Evolutionary conservation across 2,113 vertebrate species (phyloP).

Genomic region (Actenoides hombroni): DNA sequence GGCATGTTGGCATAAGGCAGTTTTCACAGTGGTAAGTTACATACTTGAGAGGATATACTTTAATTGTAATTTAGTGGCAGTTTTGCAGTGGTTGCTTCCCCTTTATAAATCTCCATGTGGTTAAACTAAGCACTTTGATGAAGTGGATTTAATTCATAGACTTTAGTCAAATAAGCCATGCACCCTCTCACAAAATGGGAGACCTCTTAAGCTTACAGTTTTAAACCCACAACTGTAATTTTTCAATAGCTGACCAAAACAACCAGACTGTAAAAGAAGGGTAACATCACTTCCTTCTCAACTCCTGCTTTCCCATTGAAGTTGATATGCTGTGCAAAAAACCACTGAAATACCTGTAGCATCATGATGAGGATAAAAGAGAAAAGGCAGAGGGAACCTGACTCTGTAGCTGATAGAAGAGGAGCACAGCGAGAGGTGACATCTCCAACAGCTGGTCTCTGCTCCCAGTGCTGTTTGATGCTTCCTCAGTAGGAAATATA

Average conservation of each 20-base stretch:
- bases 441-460: not conserved
- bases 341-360: not conserved
- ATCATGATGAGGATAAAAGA: not conserved
- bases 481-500: constrained; percentile 15
- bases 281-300: not conserved
- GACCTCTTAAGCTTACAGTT: not conserved
- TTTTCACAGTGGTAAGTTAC: constrained; percentile 3
- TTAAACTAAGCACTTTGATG: not conserved
- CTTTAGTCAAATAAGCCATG: not conserved
- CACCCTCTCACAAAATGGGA: not conserved
- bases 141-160: not conserved
- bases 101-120: not conserved
- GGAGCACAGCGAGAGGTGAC: not conserved
- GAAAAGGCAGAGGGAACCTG: not conserved
- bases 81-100: not conserved
- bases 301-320: not conserved
- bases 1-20: constrained; percentile 49
- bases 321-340: not conserved
- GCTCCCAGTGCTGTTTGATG: not conserved
- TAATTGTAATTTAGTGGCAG: not conserved
- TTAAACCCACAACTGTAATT: not conserved
- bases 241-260: not conserved
- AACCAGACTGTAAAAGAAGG: not conserved
- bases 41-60: constrained; percentile 11
- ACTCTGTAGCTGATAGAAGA: not conserved